A percentile compares a stretch with the other conserved stretches of the same genome.
Evolutionary conservation across 2,113 vertebrate species (phyloP).

Genomic region (Lipophrys pholis): DNA sequence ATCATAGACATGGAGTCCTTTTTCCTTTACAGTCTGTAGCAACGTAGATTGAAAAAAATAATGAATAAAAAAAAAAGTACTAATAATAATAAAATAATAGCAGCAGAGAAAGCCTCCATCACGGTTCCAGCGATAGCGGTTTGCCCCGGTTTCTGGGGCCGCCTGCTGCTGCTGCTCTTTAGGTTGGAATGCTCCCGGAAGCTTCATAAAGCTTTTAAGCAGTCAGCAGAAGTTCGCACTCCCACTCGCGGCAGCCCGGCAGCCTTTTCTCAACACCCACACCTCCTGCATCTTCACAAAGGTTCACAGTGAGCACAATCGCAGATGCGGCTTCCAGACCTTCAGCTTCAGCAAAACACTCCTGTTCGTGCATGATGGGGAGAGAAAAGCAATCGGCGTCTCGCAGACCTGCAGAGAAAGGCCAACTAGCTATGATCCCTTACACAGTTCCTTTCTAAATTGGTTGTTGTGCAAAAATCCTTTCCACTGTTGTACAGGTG

Average conservation of each 20-base stretch:
- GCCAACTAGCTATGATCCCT: conserved; percentile 9
- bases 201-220: conserved; percentile 50
- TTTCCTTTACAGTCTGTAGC: no score
- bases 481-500: conserved; percentile 5
- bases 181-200: conserved; percentile 18
- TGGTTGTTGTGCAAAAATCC: conserved; percentile 17
- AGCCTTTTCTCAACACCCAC: conserved; percentile 57
- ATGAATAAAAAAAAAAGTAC: no score
- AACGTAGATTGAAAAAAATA: no score
- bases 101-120: background rate
- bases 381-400: background rate
- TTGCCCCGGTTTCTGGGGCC: background rate
- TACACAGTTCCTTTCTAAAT: conserved; percentile 20
- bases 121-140: conserved; percentile 27
- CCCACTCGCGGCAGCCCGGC: conserved; percentile 47
- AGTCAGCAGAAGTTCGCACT: conserved; percentile 59
- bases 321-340: background rate
- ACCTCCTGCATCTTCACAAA: conserved; percentile 44
- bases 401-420: conserved; percentile 19
- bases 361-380: conserved; percentile 6
- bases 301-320: conserved; percentile 40
- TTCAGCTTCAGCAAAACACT: background rate
- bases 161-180: conserved; percentile 26
- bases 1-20: no score
- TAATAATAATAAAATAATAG: no score